These are phyloP conservation scores for Clarias batrachus DNA, from an alignment of 2,113 vertebrate genomes.

Conservation along the genomic window DNA sequence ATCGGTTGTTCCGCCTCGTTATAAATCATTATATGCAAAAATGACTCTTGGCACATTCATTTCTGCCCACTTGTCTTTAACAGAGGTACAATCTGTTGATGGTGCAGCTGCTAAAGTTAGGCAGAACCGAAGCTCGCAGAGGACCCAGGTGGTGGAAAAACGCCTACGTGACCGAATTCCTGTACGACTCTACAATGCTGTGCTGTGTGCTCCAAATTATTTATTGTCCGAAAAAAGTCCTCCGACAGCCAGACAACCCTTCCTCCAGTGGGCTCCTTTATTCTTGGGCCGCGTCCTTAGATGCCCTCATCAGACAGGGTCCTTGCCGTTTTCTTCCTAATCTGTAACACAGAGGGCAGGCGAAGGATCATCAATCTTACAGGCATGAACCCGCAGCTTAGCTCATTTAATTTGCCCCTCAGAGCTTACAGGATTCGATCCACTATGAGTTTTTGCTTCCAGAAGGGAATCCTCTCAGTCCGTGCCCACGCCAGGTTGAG, in stretches of 20 bases:
- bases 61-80: slow-evolving; percentile 11
- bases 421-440: slow-evolving; percentile 23
- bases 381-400: slow-evolving; percentile 22
- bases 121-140: not conserved
- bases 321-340: slow-evolving; percentile 46
- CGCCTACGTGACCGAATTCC: slow-evolving; percentile 31
- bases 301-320: slow-evolving; percentile 39
- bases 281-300: slow-evolving; percentile 29
- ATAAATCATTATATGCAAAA: slow-evolving; percentile 40
- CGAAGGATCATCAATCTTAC: slow-evolving; percentile 47
- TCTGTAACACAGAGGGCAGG: slow-evolving; percentile 37
- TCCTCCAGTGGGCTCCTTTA: slow-evolving; percentile 3
- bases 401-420: slow-evolving; percentile 35
- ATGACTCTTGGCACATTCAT: slow-evolving; percentile 44
- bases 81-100: slow-evolving; percentile 13
- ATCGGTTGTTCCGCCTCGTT: slow-evolving; percentile 34
- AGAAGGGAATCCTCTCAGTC: not conserved
- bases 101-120: slow-evolving; percentile 18
- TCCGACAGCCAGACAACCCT: slow-evolving; percentile 21
- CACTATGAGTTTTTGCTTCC: slow-evolving; percentile 18
- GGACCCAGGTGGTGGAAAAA: slow-evolving; percentile 28
- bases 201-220: slow-evolving; percentile 33
- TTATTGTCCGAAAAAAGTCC: slow-evolving; percentile 35
- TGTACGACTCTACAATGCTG: slow-evolving; percentile 2
- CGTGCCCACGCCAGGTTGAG: not conserved